Percentiles rank a stretch among this genome's conserved stretches.
These are phyloP conservation scores for Sebastes taczanowskii DNA, from an alignment of 2,797 vertebrate species.

Conservation along the genomic window DNA sequence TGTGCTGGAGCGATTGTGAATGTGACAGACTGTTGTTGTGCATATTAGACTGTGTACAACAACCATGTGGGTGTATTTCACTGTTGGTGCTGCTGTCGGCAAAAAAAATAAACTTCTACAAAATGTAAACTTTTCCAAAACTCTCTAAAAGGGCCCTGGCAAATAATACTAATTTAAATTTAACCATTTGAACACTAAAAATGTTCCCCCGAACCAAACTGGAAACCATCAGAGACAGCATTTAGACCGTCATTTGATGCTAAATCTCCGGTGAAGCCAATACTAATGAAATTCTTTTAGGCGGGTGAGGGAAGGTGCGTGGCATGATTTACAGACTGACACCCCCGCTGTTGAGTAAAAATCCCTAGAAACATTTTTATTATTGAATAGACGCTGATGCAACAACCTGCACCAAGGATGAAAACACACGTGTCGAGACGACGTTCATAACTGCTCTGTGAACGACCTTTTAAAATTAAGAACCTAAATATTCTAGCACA, in stretches of 20 bases:
- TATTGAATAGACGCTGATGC: constrained; percentile 40
- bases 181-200: neutral
- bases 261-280: constrained; percentile 6
- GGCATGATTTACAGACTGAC: constrained; percentile 20
- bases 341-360: constrained; percentile 5
- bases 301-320: neutral
- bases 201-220: neutral
- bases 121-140: constrained; percentile 25
- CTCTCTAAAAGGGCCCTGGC: neutral
- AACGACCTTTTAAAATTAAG: neutral
- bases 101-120: constrained; percentile 17
- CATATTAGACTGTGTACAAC: constrained; percentile 6
- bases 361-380: constrained; percentile 31
- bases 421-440: neutral
- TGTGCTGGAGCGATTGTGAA: neutral
- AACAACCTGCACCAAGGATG: neutral
- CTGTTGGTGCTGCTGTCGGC: constrained; percentile 28
- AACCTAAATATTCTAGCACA: neutral
- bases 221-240: neutral
- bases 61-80: constrained; percentile 42
- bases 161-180: neutral
- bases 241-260: neutral
- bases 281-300: constrained; percentile 24
- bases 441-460: neutral
- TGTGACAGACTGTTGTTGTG: neutral